These are phyloP conservation scores for Globia sparganii DNA, from an alignment of 2,888 invertebrate species.

Conservation along the genomic window DNA sequence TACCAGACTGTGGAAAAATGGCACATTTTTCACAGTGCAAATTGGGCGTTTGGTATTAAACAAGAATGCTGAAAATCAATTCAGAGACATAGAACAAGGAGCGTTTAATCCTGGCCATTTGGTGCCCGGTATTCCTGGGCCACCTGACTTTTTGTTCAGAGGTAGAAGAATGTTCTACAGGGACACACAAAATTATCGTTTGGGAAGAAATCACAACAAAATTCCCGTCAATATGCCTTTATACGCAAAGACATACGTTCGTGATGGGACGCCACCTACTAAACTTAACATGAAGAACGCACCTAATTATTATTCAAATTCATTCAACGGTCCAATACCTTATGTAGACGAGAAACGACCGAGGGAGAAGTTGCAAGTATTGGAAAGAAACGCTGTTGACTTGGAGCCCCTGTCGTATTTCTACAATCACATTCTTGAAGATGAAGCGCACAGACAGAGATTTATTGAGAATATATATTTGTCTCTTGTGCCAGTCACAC, in stretches of 20 bases:
- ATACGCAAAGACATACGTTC: slow-evolving; percentile 67
- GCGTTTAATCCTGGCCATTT: slow-evolving; percentile 83
- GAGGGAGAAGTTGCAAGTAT: slow-evolving; percentile 56
- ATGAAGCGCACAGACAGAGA: slow-evolving; percentile 75
- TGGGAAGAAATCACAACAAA: slow-evolving; percentile 71
- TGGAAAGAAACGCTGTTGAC: slow-evolving; percentile 67
- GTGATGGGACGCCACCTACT: slow-evolving; percentile 71
- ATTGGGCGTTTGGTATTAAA: slow-evolving; percentile 88
- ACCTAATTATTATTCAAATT: slow-evolving; percentile 74
- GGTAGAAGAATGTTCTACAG: slow-evolving; percentile 86
- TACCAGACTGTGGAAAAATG: slow-evolving; percentile 83
- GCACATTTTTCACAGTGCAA: slow-evolving; percentile 85
- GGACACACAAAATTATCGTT: slow-evolving; percentile 88
- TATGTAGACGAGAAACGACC: slow-evolving; percentile 68
- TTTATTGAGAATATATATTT: slow-evolving; percentile 42
- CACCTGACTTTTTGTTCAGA: slow-evolving; percentile 88
- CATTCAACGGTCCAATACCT: slow-evolving; percentile 72
- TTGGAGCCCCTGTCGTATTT: slow-evolving; percentile 92
- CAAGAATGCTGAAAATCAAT: slow-evolving; percentile 87
- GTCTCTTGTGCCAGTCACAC: slow-evolving; percentile 42
- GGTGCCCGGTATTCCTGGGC: slow-evolving; percentile 87
- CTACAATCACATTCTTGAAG: slow-evolving; percentile 92
- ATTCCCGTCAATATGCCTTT: slow-evolving; percentile 71
- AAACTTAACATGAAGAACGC: slow-evolving; percentile 65
- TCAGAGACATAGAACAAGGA: slow-evolving; percentile 87